Base-by-base conservation (phyloP, 1,140 invertebrate species). In the Procambarus virginalis region DNA sequence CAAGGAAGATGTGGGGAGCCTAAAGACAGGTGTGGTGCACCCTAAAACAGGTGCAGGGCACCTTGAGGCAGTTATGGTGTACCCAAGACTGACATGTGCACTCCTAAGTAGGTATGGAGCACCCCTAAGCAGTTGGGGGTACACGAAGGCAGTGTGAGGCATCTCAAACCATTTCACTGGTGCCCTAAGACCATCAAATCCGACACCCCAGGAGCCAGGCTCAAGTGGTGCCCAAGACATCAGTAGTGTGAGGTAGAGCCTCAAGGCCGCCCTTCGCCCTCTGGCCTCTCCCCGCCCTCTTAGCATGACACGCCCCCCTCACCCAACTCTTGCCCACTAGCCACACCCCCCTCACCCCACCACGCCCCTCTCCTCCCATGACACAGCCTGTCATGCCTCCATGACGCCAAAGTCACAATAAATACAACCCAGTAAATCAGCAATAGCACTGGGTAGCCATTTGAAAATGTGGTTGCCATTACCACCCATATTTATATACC, bases 381-480 rank as follows among this genome's bases (percentile, higher is more conserved):
- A 48, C 81, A 84, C 0, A 22, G 10, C 20, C 34, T 84, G 60
- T 68, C 68, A 84, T 12, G 48, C 81, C 34, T 12, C 4, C 9
- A 49, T 2, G 49, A 73, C 78, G 4, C 78, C 10, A 58, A 80
- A 17, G 22, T 58, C 78, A 49, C 17, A 70, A 48, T 48, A 73
- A 83, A 70, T 70, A 45, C 48, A 84, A 68, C 60, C 60, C 60
- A 84, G 68, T 68, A 51, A 84, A 84, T 70, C 60, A 84, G 60
- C 81, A 84, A 84, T 68, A 84, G 81, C 73, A 46, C 22, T 22
- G 3, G 78, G 78, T 80, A 45, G 60, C 64, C 81, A 68, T 84
- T 84, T 84, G 64, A 84, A 84, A 84, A 84, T 84, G 45, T 84
- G 81, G 81, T 84, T 84, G 81, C 81, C 81, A 84, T 70, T 70